Base-by-base conservation (phyloP, 37 sponge, comb jelly and placozoan genomes). In the Oscarella lobularis region DNA sequence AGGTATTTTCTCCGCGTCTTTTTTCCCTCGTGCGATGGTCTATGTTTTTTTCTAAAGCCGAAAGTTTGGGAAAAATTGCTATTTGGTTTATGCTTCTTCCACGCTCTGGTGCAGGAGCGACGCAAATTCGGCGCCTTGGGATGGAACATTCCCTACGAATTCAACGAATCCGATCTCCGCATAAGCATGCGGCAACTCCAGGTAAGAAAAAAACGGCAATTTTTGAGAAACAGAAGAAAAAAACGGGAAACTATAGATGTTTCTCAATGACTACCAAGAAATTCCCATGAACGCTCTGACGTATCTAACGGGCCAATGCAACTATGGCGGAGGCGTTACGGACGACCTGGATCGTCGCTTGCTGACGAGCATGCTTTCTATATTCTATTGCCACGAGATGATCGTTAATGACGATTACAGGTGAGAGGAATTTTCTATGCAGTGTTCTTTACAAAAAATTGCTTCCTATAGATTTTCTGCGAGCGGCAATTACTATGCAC, bases 111-210 rank as follows among this genome's bases (percentile, higher is more conserved):
- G 27, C 99, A 98, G 68, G 94, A 93, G 74, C 88, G 94, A 75
- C 78, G 99, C 66, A 92, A 88, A 83, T 98, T 93, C 83, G 94
- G 99, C 2, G 81, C 99, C 0, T 81, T 98, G 54, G 99, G 99
- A 1, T 98, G 99, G 94, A 93, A 93, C 80, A 98, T 98, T 37
- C 91, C 94, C 0, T 98, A 98, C 70, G 94, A 93, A 75, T 98
- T 93, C 82, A 96, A 96, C 66, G 98, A 96, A 75, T 85, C 87
- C 14, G 98, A 96, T 78, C 91, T 96, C 35, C 76, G 98, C 40
- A 96, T 96, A 69, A 92, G 93, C 79, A 79, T 96, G 75, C 83
- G 78, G 66, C 98, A 96, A 74, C 81, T 88, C 35, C 96, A 95
- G 91, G 92, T 91, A 30, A 1, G 74, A 40, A 48, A 48, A 36